Base-by-base conservation (phyloP, 2,888 invertebrate species). In the Yponomeuta malinellus region DNA sequence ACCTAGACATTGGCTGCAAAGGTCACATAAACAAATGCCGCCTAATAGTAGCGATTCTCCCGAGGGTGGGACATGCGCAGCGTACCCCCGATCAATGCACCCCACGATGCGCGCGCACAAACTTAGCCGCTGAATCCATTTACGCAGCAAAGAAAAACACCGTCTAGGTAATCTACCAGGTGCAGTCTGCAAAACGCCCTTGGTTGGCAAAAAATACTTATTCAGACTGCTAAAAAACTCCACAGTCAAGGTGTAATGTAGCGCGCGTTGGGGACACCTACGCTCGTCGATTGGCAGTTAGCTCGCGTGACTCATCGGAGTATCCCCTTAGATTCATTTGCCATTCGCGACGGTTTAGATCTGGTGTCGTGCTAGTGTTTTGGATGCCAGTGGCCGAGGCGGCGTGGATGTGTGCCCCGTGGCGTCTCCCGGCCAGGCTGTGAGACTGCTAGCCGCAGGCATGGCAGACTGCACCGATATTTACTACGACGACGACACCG, bases 401-500 rank as follows among this genome's bases (percentile, higher is more conserved):
- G 80, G 76, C 79, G 76, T 88, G 82, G 89, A 93, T 87, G 93
- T 91, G 83, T 90, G 93, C 83, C 86, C 88, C 85, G 73, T 76
- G 77, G 64, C 52, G 9, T 78, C 78, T 80, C 81, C 83, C 83
- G 79, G 84, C 81, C 80, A 84, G 83, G 79, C 82, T 83, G 83
- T 85, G 83, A 87, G 84, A 73, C 76, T 69, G 82, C 78, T 75
- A 82, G 78, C 83, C 79, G 81, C 85, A 89, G 43, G 88, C 78
- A 92, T 93, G 93, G 92, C 92, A 86, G 92, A 90, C 87, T 89
- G 90, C 83, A 87, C 86, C 80, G 85, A 85, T 76, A 81, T 88
- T 81, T 91, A 91, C 85, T 92, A 92, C 90, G 92, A 93, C 91
- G 92, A 92, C 88, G 92, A 91, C 84, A 88, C 85, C 81, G 91